Percentiles rank a stretch among this genome's conserved stretches.
Evolutionary conservation across 92 coral and sea anemone genomes (phyloP).

Genomic region (Epizoanthus stellaris): DNA sequence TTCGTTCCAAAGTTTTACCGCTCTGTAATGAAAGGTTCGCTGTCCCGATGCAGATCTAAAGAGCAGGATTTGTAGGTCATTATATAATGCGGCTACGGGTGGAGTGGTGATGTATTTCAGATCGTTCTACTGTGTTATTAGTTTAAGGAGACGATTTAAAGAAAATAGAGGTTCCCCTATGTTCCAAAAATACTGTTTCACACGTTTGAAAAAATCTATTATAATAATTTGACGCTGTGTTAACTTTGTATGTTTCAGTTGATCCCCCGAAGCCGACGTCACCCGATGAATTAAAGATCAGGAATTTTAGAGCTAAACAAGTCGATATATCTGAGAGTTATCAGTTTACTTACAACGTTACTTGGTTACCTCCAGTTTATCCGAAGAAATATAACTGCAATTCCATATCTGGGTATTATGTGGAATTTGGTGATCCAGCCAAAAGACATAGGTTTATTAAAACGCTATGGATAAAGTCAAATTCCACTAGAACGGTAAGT

Average conservation of each 20-base stretch:
- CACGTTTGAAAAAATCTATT: too few relatives aligned
- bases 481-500: not conserved
- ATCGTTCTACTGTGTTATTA: too few relatives aligned
- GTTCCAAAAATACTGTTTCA: too few relatives aligned
- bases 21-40: too few relatives aligned
- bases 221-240: too few relatives aligned
- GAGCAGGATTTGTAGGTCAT: too few relatives aligned
- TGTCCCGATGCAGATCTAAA: too few relatives aligned
- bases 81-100: too few relatives aligned
- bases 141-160: too few relatives aligned
- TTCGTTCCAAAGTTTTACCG: too few relatives aligned
- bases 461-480: not conserved
- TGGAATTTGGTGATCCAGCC: constrained; percentile 13
- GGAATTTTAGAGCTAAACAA: not conserved
- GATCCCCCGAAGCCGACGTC: not conserved
- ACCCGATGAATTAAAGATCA: not conserved
- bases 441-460: not conserved
- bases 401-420: not conserved
- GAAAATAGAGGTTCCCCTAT: too few relatives aligned
- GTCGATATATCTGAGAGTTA: not conserved
- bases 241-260: not conserved
- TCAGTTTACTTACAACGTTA: constrained; percentile 7
- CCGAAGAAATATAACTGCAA: constrained; percentile 26
- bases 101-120: too few relatives aligned
- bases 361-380: constrained; percentile 20